Evolutionary conservation across 2,888 invertebrate species (phyloP), one percentile per base, ranked within the genome.

Genomic region (Eristalis arbustorum): DNA sequence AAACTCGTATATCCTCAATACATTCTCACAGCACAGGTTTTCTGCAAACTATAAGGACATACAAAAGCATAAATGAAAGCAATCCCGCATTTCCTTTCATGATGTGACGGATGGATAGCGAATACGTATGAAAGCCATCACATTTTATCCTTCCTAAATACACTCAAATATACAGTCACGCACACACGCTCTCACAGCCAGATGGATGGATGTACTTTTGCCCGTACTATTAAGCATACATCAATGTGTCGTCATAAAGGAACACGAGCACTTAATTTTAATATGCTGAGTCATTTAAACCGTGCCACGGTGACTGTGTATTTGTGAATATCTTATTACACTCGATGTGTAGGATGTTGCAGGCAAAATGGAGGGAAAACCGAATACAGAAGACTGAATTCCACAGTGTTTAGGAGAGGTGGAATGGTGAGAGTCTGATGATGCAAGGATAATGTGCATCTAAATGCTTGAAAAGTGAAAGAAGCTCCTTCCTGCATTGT

Each of bases 71-170:
- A 79, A 87, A 83, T 74, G 62, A 79, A 79, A 88, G 79, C 79
- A 76, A 80, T 88, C 88, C 88, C 88, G 84, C 88, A 88, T 84
- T 84, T 88, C 88, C 88, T 88, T 84, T 88, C 78, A 80, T 73
- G 79, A 79, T 73, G 73, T 79, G 88, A 73, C 83, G 87, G 63
- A 76, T 76, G 84, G 79, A 79, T 79, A 68, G 68, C 75, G 83
- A 82, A 77, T 82, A 77, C 63, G 57, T 56, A 76, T 72, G 56
- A 76, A 85, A 82, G 82, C 85, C 73, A 74, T 85, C 82, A 49
- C 49, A 59, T 57, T 85, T 75, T 69, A 72, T 61, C 69, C 56
- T 59, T 71, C 40, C 71, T 72, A 22, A 62, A 75, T 25, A 67
- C 34, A 64, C 61, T 76, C 40, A 72, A 22, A 59, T n/a, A n/a